Conservation (phyloP, 2,113 vertebrate genomes). For the Polypterus senegalus region DNA sequence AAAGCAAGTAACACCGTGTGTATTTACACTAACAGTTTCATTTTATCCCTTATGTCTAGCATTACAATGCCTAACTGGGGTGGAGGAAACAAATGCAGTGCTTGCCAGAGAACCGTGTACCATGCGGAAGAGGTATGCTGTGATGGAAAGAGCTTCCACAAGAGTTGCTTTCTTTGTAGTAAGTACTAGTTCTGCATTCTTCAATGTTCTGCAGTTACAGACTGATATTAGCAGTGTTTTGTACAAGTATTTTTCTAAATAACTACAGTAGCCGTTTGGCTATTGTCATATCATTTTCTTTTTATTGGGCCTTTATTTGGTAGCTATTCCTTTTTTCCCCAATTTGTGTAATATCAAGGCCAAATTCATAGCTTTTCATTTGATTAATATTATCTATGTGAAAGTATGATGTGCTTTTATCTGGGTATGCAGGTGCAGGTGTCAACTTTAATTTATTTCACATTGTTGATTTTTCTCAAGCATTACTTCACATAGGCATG, state of each 20-base stretch:
- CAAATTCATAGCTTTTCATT: no score
- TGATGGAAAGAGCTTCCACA: slow-evolving; percentile 81
- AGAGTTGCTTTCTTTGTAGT: slow-evolving; percentile 91
- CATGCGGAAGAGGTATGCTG: slow-evolving; percentile 91
- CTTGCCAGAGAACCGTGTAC: slow-evolving; percentile 72
- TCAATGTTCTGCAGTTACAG: background rate
- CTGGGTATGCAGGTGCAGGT: no score
- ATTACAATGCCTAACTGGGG: slow-evolving; percentile 82
- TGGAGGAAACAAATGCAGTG: slow-evolving; percentile 76
- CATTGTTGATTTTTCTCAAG: no score
- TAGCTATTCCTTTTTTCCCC: no score
- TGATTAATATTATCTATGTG: no score
- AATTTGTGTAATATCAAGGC: no score
- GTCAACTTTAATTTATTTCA: no score
- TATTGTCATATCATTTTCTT: no score
- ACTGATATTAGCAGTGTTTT: background rate
- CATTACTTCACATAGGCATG: no score
- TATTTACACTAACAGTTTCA: slow-evolving; percentile 1
- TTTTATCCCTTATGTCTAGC: slow-evolving; percentile 21
- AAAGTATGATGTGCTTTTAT: no score
- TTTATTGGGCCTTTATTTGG: no score
- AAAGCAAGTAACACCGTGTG: background rate
- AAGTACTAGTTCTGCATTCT: slow-evolving; percentile 38
- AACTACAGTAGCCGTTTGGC: background rate
- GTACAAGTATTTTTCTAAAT: background rate